Evolutionary conservation across 2,888 invertebrate species (phyloP).

Genomic region (Torymus auratus): DNA sequence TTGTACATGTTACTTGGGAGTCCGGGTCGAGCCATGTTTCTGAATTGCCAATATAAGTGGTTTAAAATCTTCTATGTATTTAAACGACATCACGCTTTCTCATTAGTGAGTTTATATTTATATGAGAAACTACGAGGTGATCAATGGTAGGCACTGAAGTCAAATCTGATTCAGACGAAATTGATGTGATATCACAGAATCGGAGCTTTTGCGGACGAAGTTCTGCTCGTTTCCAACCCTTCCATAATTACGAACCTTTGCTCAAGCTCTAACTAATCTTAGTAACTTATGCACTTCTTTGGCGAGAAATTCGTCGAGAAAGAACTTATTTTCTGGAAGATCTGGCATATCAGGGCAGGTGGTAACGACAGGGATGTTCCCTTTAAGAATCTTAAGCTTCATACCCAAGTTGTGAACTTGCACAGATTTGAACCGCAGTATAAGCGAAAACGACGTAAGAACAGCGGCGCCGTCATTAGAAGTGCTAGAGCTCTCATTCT

Average conservation of each 20-base stretch:
- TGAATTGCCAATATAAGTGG: not conserved
- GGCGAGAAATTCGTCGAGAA: not conserved
- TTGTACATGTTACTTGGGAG: too few species aligned
- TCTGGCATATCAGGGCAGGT: not conserved
- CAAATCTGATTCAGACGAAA: not conserved
- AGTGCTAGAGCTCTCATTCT: too few species aligned
- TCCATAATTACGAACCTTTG: not conserved
- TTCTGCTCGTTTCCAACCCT: not conserved
- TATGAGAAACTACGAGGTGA: not conserved
- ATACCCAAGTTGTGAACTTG: not conserved
- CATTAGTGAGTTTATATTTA: not conserved
- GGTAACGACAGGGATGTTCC: not conserved
- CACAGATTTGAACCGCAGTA: not conserved
- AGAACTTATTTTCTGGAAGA: not conserved
- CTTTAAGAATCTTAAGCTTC: not conserved
- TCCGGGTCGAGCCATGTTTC: too few species aligned
- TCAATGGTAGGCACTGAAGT: too few species aligned
- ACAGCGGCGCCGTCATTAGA: too few species aligned
- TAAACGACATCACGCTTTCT: not conserved
- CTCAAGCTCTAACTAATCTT: not conserved
- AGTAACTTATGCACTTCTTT: not conserved
- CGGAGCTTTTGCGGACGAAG: not conserved
- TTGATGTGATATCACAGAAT: not conserved
- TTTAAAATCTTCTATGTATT: not conserved
- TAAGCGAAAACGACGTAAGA: too few species aligned